phyloP scores from a whole-genome alignment of 2,888 invertebrate genomes.

The Timema podura region DNA sequence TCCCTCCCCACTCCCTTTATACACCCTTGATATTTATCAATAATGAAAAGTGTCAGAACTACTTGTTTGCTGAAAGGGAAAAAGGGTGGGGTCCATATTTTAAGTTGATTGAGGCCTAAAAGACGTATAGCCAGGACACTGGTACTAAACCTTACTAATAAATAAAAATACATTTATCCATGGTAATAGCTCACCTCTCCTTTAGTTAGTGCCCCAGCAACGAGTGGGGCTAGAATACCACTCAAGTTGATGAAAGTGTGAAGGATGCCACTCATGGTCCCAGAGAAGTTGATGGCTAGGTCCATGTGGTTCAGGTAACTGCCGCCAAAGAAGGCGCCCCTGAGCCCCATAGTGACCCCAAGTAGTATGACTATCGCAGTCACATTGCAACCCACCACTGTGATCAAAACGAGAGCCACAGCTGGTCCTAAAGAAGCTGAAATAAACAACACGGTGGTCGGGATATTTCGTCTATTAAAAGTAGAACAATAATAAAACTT shows the following conservation, averaged over 20 bases:
- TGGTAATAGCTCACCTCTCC: conserved; percentile 12
- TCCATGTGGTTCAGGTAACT: conserved; percentile 42
- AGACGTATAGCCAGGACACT: too few relatives aligned
- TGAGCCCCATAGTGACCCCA: conserved; percentile 15
- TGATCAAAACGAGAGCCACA: conserved; percentile 19
- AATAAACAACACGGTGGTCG: too few relatives aligned
- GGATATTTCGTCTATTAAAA: too few relatives aligned
- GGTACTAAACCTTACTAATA: too few relatives aligned
- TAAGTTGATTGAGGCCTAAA: too few relatives aligned
- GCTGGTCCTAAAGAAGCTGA: conserved; percentile 24
- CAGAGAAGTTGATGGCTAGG: conserved; percentile 41
- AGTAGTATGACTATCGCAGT: conserved; percentile 23
- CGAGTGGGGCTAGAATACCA: conserved; percentile 40
- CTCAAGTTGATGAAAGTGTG: conserved; percentile 40
- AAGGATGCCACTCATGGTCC: conserved; percentile 41
- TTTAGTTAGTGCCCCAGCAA: conserved; percentile 37
- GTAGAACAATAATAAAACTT: too few relatives aligned
- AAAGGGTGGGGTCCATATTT: too few relatives aligned
- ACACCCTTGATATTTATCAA: too few relatives aligned
- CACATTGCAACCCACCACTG: conserved; percentile 21
- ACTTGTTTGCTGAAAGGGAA: too few relatives aligned
- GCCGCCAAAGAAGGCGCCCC: conserved; percentile 31
- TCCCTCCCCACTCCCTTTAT: too few relatives aligned
- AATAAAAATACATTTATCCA: too few relatives aligned
- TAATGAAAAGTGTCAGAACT: too few relatives aligned